These are phyloP conservation scores for Montipora capitata DNA, from an alignment of 92 coral and sea anemone species.

Conservation along the genomic window DNA sequence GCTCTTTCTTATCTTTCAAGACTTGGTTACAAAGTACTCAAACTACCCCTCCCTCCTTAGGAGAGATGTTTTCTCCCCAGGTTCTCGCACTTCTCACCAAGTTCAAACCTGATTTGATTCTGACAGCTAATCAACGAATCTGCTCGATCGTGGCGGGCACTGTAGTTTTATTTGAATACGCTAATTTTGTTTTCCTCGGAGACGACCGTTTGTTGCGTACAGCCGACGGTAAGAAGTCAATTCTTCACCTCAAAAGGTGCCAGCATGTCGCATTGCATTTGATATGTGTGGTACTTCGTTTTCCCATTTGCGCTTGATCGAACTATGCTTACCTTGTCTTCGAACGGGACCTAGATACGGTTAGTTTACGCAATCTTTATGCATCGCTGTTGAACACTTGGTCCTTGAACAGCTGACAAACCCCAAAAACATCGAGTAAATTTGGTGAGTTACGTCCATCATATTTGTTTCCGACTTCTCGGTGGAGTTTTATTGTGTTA, in stretches of 20 bases:
- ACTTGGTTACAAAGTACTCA: not conserved
- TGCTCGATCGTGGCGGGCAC: conserved; percentile 60
- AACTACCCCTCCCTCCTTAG: conserved; percentile 15
- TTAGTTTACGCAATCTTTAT: conserved; percentile 33
- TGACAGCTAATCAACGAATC: conserved; percentile 68
- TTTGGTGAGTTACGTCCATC: conserved; percentile 11
- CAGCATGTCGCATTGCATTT: conserved; percentile 14
- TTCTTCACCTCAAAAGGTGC: conserved; percentile 5
- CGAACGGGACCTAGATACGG: conserved; percentile 50
- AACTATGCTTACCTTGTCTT: conserved; percentile 16
- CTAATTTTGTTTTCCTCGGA: not conserved
- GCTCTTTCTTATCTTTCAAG: no score
- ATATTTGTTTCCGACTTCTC: not conserved
- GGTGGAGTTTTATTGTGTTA: not conserved
- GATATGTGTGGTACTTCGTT: conserved; percentile 28
- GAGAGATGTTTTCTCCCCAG: conserved; percentile 7
- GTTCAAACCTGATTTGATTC: conserved; percentile 59
- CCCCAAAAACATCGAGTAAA: not conserved
- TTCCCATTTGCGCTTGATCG: conserved; percentile 21
- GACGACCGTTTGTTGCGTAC: not conserved
- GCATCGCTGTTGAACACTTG: conserved; percentile 25
- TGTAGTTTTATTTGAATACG: conserved; percentile 30
- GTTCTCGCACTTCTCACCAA: not conserved
- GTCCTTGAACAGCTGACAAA: conserved; percentile 30
- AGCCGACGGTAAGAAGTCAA: not conserved